These are phyloP conservation scores for Antheraea yamamai DNA, from an alignment of 2,888 invertebrate genomes.

Conservation along the genomic window DNA sequence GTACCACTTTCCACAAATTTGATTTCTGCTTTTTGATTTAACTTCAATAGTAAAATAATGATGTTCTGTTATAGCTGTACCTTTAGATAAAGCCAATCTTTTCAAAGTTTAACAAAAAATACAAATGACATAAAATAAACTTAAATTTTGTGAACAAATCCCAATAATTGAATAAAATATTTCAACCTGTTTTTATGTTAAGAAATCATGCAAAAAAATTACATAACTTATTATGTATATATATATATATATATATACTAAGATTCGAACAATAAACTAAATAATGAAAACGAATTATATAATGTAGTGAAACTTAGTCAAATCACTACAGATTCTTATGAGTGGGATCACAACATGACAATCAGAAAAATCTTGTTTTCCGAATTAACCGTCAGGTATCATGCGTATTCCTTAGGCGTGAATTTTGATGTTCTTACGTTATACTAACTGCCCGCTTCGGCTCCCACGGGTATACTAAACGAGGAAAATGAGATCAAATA, in stretches of 20 bases:
- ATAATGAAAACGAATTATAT: background rate
- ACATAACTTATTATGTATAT: background rate
- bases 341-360: conserved; percentile 46
- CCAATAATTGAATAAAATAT: background rate
- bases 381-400: conserved; percentile 45
- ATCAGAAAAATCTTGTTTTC: conserved; percentile 58
- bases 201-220: background rate
- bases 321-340: conserved; percentile 18
- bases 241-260: background rate
- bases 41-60: no score
- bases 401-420: conserved; percentile 36
- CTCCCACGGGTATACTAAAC: no score
- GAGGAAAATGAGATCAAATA: no score
- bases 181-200: background rate
- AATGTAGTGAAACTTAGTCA: conserved; percentile 12
- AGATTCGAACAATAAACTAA: background rate
- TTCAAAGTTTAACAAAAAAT: no score
- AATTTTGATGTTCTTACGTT: conserved; percentile 23
- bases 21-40: no score
- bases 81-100: no score
- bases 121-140: no score
- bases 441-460: background rate
- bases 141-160: background rate
- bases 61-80: no score
- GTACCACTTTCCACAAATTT: no score